phyloP scores from a whole-genome alignment of 2,113 vertebrate genomes.

The Pomatostomus ruficeps region DNA sequence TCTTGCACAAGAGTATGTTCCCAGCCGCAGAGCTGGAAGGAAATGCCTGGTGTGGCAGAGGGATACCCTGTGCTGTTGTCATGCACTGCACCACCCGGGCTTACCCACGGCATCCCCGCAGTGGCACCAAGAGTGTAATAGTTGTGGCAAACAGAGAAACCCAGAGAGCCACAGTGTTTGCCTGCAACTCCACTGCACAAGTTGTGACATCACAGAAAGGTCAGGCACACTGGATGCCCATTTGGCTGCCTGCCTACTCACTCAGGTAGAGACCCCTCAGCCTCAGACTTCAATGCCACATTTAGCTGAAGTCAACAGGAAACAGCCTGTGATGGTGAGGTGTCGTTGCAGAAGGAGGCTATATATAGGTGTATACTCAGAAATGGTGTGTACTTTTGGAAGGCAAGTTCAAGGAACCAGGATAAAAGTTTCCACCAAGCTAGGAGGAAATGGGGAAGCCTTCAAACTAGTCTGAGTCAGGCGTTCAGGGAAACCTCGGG shows the following conservation, averaged over 20 bases:
- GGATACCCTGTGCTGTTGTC: neutral
- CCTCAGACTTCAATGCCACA: neutral
- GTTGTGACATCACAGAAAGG: neutral
- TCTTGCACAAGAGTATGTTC: neutral
- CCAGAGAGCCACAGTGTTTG: constrained; percentile 13
- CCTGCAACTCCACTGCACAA: neutral
- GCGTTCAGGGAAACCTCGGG: constrained; percentile 30
- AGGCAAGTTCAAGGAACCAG: neutral
- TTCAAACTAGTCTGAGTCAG: constrained; percentile 25
- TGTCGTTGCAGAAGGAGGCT: neutral
- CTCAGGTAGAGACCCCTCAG: neutral
- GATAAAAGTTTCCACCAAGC: constrained; percentile 41
- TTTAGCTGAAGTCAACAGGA: constrained; percentile 47
- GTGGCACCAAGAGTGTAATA: neutral
- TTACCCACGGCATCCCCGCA: neutral
- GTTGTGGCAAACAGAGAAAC: constrained; percentile 2
- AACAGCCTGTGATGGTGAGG: neutral
- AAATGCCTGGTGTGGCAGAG: neutral
- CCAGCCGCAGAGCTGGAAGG: neutral
- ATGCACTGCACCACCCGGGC: neutral
- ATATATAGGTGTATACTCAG: constrained; percentile 48
- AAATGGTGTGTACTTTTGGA: constrained; percentile 37
- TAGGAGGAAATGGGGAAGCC: constrained; percentile 42
- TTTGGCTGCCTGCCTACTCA: constrained; percentile 6
- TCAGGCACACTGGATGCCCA: neutral